Evolutionary conservation across 2,797 vertebrate genomes (phyloP).

Genomic region (Crotalus adamanteus): DNA sequence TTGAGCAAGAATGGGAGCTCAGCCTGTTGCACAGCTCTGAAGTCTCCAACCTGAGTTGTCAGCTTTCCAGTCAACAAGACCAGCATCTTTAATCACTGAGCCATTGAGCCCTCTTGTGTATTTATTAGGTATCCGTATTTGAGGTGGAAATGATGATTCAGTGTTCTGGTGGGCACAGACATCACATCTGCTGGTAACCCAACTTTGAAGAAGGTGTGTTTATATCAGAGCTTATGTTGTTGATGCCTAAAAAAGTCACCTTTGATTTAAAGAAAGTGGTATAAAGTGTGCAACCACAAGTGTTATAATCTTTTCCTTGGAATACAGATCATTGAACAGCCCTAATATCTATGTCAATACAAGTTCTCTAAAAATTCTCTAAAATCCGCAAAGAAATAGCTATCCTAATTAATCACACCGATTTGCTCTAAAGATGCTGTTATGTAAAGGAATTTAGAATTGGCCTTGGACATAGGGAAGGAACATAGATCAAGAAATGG

Average conservation of each 20-base stretch:
- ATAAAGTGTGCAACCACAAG: neutral
- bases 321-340: neutral
- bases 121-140: neutral
- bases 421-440: neutral
- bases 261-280: neutral
- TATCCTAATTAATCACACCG: neutral
- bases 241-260: neutral
- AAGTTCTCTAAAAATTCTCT: neutral
- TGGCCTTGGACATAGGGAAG: neutral
- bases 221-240: neutral
- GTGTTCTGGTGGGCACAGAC: neutral
- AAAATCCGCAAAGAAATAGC: neutral
- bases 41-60: neutral
- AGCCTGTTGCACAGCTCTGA: neutral
- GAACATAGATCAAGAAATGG: neutral
- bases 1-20: neutral
- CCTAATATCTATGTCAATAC: neutral
- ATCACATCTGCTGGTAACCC: neutral
- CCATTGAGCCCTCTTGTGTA: neutral
- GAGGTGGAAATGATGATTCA: neutral
- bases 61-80: neutral
- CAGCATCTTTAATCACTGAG: neutral
- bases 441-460: neutral
- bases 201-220: neutral
- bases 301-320: neutral